phyloP scores from a whole-genome alignment of 2,888 invertebrate species.

The Bellardia pandia region DNA sequence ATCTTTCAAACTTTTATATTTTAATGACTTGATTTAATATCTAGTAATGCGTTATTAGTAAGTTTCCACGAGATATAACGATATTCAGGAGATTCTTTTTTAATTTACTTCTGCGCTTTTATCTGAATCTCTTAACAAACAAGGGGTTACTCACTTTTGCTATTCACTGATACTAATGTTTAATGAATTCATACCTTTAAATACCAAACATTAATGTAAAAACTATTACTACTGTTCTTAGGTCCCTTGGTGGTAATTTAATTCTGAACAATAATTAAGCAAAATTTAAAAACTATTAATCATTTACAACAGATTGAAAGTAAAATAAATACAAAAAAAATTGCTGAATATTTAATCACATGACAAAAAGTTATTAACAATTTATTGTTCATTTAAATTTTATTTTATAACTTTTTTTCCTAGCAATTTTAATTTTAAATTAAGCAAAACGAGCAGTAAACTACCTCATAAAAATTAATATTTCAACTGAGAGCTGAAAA shows the following conservation, averaged over 20 bases:
- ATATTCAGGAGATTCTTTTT: too few relatives aligned
- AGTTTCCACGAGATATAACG: too few relatives aligned
- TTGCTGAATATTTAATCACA: constrained; percentile 19
- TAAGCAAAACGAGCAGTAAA: constrained; percentile 39
- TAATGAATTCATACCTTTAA: too few relatives aligned
- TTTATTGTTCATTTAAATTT: constrained; percentile 2
- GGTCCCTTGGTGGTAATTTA: neutral
- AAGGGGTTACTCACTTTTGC: too few relatives aligned
- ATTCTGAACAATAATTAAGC: constrained; percentile 31
- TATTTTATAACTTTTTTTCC: constrained; percentile 28
- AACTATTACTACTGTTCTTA: neutral
- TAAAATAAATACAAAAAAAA: constrained; percentile 9
- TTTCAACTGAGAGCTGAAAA: neutral
- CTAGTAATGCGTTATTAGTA: too few relatives aligned
- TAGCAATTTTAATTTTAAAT: constrained; percentile 26
- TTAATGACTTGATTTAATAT: too few relatives aligned
- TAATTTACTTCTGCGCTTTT: too few relatives aligned
- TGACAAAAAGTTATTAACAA: constrained; percentile 40
- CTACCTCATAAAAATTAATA: neutral
- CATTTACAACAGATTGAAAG: constrained; percentile 12
- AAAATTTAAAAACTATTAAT: constrained; percentile 43
- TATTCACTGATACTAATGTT: too few relatives aligned
- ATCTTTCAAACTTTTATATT: too few relatives aligned
- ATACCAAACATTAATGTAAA: neutral
- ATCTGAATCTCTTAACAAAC: too few relatives aligned